Evolutionary conservation across 2,888 invertebrate genomes (phyloP), one percentile per base, ranked within the genome.

Genomic region (Diadegma fenestrale): DNA sequence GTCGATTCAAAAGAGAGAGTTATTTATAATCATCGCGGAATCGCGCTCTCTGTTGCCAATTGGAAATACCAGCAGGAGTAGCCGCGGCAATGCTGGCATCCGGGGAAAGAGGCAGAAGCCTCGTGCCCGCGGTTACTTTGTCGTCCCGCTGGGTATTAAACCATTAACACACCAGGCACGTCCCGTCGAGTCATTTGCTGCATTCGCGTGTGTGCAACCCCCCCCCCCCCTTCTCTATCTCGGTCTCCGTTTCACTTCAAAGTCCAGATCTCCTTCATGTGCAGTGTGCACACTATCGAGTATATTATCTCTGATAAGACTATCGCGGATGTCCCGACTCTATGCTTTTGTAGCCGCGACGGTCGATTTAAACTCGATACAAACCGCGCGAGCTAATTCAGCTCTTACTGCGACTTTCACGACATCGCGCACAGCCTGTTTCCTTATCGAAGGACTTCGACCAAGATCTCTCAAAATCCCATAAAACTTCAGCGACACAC

Each of bases 161-260:
- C 85, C 85, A 85, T 85, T 85, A 85, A 85, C 85, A 85, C 85
- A 85, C 85, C 79, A 82, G 79, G 76, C 85, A 85, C 85, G 82
- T 85, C 82, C 85, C 85, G 85, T 82, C 82, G 89, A 89, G 91
- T 90, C 91, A 91, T 91, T 91, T 90, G 90, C 90, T 86, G 90
- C 90, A 90, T 90, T 91, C 90, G 85, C 82, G 85, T 85, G 85
- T 80, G 41, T 72, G 71, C 64, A 64, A 37, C 51, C 2, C 54
- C 61, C 45, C 33, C 64, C 54, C 76, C 51, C 2, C 54, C 61
- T 37, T 45, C 64, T 64, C 76, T 37, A 22, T 68, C 48, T 43
- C 63, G 63, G 63, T 45, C 43, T 14, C 61, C 51, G 26, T 37
- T 48, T 37, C 37, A n/a, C 41, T 33, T 61, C 58, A 68, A 84